phyloP scores from a whole-genome alignment of 2,113 vertebrate genomes.

The Myotis yumanensis region DNA sequence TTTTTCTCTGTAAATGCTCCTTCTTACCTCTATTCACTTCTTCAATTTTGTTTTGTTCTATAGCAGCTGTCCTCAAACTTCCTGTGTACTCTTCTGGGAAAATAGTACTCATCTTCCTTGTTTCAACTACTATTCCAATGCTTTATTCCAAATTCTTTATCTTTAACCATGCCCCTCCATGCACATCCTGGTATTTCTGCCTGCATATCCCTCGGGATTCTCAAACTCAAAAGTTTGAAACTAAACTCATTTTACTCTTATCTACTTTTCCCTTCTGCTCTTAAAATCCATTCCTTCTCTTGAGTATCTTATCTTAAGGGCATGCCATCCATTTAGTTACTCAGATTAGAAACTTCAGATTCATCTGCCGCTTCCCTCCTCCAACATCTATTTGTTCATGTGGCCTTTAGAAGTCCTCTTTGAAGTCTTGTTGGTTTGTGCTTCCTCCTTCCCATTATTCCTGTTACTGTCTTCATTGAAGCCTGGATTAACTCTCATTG shows the following conservation, averaged over 20 bases:
- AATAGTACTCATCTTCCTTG: background rate
- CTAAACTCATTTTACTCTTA: background rate
- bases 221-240: background rate
- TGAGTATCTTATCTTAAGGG: background rate
- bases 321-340: background rate
- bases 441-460: background rate
- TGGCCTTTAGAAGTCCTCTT: background rate
- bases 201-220: background rate
- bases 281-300: background rate
- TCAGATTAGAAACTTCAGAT: background rate
- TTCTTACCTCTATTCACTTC: background rate
- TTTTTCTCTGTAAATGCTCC: background rate
- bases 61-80: background rate
- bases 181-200: background rate
- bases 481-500: background rate
- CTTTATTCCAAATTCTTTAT: background rate
- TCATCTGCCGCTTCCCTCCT: background rate
- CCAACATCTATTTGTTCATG: background rate
- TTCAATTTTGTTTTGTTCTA: conserved; percentile 24
- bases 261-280: background rate
- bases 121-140: background rate
- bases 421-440: background rate
- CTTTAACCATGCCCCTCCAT: background rate
- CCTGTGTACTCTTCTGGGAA: background rate
- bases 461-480: background rate